Evolutionary conservation across 2,113 vertebrate species (phyloP).

Genomic region (Ondatra zibethicus): DNA sequence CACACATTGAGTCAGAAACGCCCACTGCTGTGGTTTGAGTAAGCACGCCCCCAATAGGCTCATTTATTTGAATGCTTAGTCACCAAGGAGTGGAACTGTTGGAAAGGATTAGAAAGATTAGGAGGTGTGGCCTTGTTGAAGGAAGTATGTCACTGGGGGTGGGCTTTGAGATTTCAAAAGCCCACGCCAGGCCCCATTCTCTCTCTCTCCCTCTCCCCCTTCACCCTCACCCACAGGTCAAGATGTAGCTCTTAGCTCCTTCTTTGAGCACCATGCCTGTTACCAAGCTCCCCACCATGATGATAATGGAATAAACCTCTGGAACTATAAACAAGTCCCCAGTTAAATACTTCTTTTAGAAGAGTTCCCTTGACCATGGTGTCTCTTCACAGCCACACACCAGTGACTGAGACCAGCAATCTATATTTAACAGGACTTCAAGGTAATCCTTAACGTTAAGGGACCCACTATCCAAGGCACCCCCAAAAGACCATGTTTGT

Average conservation of each 20-base stretch:
- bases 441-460: not conserved
- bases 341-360: not conserved
- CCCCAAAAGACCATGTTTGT: not conserved
- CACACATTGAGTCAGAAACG: conserved; percentile 22
- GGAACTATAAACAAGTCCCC: not conserved
- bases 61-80: not conserved
- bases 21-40: not conserved
- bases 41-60: not conserved
- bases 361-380: not conserved
- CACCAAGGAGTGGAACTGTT: not conserved
- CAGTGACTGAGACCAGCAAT: not conserved
- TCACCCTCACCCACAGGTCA: not conserved
- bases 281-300: not conserved
- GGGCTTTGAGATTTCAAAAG: not conserved
- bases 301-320: not conserved
- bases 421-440: not conserved
- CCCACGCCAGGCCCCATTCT: not conserved
- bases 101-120: not conserved
- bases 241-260: not conserved
- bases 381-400: not conserved
- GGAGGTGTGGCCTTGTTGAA: not conserved
- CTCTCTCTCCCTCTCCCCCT: not conserved
- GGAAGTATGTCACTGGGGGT: not conserved
- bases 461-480: not conserved
- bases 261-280: not conserved